Conservation (phyloP, 2,888 invertebrate species). For the Panorpa germanica region DNA sequence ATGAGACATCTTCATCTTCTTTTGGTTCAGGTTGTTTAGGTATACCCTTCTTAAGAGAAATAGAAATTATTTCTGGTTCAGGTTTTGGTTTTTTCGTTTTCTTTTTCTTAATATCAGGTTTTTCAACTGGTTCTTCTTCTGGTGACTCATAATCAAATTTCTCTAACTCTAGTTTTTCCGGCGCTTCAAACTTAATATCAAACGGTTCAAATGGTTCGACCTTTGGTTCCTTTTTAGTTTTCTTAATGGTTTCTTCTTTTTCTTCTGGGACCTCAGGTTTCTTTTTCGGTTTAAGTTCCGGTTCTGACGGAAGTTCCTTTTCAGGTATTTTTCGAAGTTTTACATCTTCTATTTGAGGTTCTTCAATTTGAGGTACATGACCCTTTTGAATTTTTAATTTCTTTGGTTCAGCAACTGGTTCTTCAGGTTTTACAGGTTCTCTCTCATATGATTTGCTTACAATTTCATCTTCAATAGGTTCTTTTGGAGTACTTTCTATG, state of each 20-base stretch:
- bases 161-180: conserved; percentile 13
- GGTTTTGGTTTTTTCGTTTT: conserved; percentile 18
- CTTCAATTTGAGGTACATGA: conserved; percentile 8
- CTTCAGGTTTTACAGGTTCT: conserved; percentile 9
- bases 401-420: conserved; percentile 7
- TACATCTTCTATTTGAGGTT: conserved; percentile 11
- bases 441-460: conserved; percentile 9
- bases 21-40: conserved; percentile 18
- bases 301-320: too few relatives aligned
- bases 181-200: conserved; percentile 14
- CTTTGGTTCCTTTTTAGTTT: conserved; percentile 15
- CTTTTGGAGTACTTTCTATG: conserved; percentile 12
- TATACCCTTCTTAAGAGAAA: conserved; percentile 19
- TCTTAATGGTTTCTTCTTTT: conserved; percentile 15
- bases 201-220: conserved; percentile 13
- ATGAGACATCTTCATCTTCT: conserved; percentile 17
- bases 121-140: conserved; percentile 16
- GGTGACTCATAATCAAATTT: conserved; percentile 18
- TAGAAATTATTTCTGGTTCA: conserved; percentile 19
- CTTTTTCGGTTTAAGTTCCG: conserved; percentile 19
- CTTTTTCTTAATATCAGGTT: conserved; percentile 17
- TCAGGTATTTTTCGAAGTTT: conserved; percentile 5
- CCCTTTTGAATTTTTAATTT: conserved; percentile 11
- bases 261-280: conserved; percentile 14
- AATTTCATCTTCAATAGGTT: conserved; percentile 11